Percentiles rank a stretch among this genome's conserved stretches.
Conservation (phyloP, 2,797 vertebrate genomes). For the Anas bernieri region DNA sequence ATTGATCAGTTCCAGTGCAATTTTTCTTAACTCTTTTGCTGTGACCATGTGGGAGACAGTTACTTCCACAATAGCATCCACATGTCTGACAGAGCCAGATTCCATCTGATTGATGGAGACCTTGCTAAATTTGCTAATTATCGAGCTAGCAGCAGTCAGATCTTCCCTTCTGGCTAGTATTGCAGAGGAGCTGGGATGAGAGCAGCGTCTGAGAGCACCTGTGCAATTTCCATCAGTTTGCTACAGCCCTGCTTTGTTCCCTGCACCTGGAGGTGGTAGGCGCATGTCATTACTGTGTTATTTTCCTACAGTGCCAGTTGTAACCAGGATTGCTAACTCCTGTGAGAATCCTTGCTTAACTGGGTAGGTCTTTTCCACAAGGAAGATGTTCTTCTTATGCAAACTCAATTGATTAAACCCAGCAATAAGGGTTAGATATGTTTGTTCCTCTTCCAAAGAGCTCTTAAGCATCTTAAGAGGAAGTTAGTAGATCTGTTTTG, state of each 20-base stretch:
- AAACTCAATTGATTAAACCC: not conserved
- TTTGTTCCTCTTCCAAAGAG: not conserved
- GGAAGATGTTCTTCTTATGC: not conserved
- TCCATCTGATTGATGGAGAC: not conserved
- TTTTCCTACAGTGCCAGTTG: not conserved
- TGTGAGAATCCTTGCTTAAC: not conserved
- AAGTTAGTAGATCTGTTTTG: not conserved
- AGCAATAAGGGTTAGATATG: not conserved
- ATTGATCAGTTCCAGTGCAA: not conserved
- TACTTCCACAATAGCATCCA: not conserved
- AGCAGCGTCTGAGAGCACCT: not conserved
- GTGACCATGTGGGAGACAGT: not conserved
- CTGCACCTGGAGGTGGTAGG: not conserved
- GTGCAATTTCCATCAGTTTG: not conserved
- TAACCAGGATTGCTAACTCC: not conserved
- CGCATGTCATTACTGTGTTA: not conserved
- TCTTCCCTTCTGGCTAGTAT: not conserved
- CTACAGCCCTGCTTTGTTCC: not conserved
- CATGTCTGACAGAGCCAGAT: fast-evolving
- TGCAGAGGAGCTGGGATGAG: not conserved
- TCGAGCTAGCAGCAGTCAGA: not conserved
- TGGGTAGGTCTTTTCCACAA: not conserved
- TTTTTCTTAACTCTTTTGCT: not conserved
- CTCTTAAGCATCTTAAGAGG: not conserved
- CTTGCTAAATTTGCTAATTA: not conserved